Percentiles rank a stretch among this genome's conserved stretches.
Conservation (phyloP, 2,888 invertebrate genomes). For the Phyto melanocephala region DNA sequence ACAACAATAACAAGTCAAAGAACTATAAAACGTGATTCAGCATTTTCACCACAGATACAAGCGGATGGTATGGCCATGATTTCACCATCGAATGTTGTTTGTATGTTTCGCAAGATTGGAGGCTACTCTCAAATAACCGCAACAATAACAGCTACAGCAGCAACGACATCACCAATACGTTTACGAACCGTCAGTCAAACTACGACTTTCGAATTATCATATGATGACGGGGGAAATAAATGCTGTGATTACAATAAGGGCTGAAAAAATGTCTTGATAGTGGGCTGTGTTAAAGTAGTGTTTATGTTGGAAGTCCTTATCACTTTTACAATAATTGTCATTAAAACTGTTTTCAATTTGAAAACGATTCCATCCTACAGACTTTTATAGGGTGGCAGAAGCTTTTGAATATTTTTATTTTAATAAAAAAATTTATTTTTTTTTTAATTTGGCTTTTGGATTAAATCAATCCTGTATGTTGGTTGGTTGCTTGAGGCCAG, state of each 20-base stretch:
- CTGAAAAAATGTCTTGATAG: background rate
- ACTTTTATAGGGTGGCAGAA: too few relatives aligned
- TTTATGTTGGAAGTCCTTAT: background rate
- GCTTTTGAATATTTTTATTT: too few relatives aligned
- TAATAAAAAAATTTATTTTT: too few relatives aligned
- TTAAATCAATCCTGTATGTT: slow-evolving; percentile 29
- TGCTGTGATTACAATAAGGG: too few relatives aligned
- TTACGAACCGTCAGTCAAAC: slow-evolving; percentile 91
- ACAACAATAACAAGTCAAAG: slow-evolving; percentile 21
- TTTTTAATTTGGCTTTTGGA: slow-evolving; percentile 7
- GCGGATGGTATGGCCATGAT: slow-evolving; percentile 82
- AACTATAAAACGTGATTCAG: slow-evolving; percentile 48
- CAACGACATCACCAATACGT: slow-evolving; percentile 78
- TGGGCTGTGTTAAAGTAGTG: background rate
- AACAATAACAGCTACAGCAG: slow-evolving; percentile 34
- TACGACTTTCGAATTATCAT: slow-evolving; percentile 91
- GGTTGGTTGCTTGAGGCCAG: slow-evolving; percentile 3
- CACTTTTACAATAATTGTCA: slow-evolving; percentile 13
- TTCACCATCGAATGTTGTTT: slow-evolving; percentile 82
- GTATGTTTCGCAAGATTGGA: slow-evolving; percentile 84
- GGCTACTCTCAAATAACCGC: slow-evolving; percentile 84
- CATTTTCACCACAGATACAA: slow-evolving; percentile 83
- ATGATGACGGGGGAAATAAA: slow-evolving; percentile 87
- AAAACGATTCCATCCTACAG: background rate
- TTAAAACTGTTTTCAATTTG: background rate